Percentiles rank a stretch among this genome's conserved stretches.
Conservation (phyloP, 1,140 invertebrate genomes). For the Euura saliciscinereae region DNA sequence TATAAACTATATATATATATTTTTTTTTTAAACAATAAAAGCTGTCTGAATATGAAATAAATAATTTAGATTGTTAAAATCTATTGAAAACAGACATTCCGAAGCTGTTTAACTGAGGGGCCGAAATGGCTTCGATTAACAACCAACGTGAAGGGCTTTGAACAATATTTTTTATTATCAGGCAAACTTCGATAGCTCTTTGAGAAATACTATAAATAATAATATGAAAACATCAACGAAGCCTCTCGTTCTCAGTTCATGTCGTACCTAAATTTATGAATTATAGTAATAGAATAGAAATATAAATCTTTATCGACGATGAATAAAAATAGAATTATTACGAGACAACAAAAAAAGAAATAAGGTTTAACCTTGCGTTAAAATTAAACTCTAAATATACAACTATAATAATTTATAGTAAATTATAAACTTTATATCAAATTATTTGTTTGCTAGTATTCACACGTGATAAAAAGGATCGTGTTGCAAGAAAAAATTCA, state of each 20-base stretch:
- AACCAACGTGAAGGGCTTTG: background rate
- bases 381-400: background rate
- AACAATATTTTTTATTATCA: background rate
- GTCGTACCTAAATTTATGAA: background rate
- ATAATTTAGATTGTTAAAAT: background rate
- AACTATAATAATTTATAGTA: background rate
- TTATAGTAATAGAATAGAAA: conserved; percentile 4
- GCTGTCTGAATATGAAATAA: conserved; percentile 3
- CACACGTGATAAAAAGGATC: background rate
- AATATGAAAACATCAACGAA: background rate
- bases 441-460: background rate
- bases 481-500: no score
- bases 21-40: background rate
- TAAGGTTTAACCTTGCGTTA: background rate
- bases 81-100: background rate
- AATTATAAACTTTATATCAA: background rate
- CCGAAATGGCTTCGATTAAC: background rate
- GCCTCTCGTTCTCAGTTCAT: background rate
- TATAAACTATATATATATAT: background rate
- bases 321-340: background rate
- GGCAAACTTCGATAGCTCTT: background rate
- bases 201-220: background rate
- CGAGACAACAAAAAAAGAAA: background rate
- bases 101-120: background rate
- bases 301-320: background rate